These are phyloP conservation scores for Butorides virescens DNA, from an alignment of 2,113 vertebrate genomes.

Conservation along the genomic window DNA sequence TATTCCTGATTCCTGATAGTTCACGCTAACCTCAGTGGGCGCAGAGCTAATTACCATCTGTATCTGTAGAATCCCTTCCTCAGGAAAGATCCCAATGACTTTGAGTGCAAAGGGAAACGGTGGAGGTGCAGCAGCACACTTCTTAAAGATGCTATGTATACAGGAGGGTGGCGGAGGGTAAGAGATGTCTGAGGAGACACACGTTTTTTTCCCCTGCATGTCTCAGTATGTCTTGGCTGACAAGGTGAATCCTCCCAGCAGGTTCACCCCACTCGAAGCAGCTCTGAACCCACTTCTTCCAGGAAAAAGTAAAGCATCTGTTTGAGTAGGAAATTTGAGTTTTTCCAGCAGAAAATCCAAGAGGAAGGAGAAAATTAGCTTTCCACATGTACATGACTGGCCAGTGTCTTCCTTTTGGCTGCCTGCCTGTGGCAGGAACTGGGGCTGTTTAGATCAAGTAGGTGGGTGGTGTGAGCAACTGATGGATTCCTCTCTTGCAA, in stretches of 20 bases:
- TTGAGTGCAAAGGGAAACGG: neutral
- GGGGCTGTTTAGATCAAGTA: neutral
- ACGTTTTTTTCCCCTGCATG: accelerated
- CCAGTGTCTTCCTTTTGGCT: neutral
- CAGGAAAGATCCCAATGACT: neutral
- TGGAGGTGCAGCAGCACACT: neutral
- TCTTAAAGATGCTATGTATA: neutral
- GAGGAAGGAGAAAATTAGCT: neutral
- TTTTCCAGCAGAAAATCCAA: neutral
- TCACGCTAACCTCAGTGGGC: neutral
- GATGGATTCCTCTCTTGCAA: neutral
- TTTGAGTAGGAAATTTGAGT: neutral
- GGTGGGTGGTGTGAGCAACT: neutral
- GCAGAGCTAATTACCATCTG: neutral
- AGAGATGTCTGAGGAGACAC: neutral
- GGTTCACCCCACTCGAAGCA: neutral
- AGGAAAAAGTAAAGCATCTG: neutral
- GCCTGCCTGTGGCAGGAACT: neutral
- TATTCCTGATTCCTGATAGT: too few relatives aligned
- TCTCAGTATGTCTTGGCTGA: neutral
- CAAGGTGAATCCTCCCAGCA: neutral
- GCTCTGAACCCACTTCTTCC: neutral
- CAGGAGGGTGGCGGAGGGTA: neutral
- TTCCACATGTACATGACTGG: neutral
- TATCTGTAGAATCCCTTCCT: neutral